Evolutionary conservation across 2,113 vertebrate genomes (phyloP).

Genomic region (Mus spicilegus): DNA sequence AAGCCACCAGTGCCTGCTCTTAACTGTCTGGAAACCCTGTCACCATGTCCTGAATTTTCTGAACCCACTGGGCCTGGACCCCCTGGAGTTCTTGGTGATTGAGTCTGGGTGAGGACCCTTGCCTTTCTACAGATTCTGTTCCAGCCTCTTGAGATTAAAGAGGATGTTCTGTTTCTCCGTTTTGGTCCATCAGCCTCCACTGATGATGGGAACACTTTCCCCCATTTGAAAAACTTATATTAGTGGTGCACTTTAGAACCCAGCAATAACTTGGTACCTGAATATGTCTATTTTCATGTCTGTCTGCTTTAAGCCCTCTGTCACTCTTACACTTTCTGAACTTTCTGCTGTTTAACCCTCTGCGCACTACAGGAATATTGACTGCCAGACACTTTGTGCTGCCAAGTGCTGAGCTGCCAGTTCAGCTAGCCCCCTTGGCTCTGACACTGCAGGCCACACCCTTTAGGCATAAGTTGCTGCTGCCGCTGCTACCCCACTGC

Average conservation of each 20-base stretch:
- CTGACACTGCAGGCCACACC: background rate
- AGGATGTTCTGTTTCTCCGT: background rate
- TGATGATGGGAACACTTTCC: background rate
- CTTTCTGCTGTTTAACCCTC: background rate
- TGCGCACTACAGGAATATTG: background rate
- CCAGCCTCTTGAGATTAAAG: background rate
- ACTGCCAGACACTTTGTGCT: background rate
- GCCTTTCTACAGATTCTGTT: background rate
- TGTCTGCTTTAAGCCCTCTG: background rate
- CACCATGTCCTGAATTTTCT: background rate
- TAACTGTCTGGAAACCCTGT: background rate
- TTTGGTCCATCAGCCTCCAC: background rate
- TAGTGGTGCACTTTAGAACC: background rate
- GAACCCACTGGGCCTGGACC: background rate
- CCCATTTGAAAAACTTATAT: background rate
- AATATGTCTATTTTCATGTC: background rate
- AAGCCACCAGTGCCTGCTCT: background rate
- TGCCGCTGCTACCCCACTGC: no score
- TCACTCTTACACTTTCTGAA: background rate
- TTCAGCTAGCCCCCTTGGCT: background rate
- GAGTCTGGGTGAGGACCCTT: background rate
- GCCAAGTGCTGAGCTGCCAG: no score
- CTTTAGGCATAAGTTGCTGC: background rate
- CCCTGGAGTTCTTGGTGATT: background rate
- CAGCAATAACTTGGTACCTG: background rate